Evolutionary conservation across 2,113 vertebrate genomes (phyloP).

Genomic region (Spea multiplicata): DNA sequence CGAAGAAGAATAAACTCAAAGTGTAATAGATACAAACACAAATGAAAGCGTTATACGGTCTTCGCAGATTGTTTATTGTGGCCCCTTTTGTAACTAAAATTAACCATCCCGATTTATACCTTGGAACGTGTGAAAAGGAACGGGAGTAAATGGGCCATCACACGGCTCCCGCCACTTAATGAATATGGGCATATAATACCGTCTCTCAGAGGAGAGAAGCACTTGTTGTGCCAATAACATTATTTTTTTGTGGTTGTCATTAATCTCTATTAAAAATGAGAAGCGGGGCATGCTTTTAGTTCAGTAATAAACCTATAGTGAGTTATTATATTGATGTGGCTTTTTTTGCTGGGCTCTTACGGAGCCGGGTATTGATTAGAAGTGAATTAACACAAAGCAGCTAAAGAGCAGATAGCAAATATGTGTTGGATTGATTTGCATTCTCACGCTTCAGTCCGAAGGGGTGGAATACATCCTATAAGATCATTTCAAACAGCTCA

Average conservation of each 20-base stretch:
- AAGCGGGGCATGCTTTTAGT: conserved; percentile 52
- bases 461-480: conserved; percentile 20
- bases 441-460: conserved; percentile 56
- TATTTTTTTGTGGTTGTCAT: conserved; percentile 38
- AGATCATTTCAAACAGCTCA: conserved; percentile 17
- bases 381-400: conserved; percentile 72
- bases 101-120: neutral
- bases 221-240: conserved; percentile 44
- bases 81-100: neutral
- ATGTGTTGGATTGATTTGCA: conserved; percentile 72
- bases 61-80: neutral
- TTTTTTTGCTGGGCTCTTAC: conserved; percentile 51
- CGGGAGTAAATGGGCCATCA: conserved; percentile 18
- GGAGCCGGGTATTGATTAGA: conserved; percentile 67
- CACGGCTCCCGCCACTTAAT: conserved; percentile 21
- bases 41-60: too few species aligned
- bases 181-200: conserved; percentile 40
- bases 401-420: conserved; percentile 73
- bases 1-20: too few species aligned
- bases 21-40: too few species aligned
- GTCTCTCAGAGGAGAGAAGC: conserved; percentile 39
- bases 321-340: conserved; percentile 54
- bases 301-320: conserved; percentile 54
- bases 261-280: conserved; percentile 50
- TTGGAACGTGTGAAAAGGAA: conserved; percentile 17